phyloP scores from a whole-genome alignment of 2,797 vertebrate genomes.

The Furcifer pardalis region DNA sequence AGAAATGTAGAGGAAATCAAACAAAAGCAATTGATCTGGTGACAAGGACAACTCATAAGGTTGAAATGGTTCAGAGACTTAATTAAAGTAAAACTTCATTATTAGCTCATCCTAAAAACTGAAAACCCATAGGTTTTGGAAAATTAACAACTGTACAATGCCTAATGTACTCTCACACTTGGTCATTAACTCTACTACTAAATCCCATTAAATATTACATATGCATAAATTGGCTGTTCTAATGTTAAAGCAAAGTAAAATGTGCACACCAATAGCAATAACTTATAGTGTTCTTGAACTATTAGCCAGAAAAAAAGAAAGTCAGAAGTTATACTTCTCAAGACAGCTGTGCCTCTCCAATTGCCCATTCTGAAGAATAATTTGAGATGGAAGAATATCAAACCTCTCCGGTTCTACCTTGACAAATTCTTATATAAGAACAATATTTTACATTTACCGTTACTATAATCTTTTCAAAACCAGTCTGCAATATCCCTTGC shows the following conservation, averaged over 20 bases:
- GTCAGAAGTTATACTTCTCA: neutral
- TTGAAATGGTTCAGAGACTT: slow-evolving; percentile 54
- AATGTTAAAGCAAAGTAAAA: slow-evolving; percentile 28
- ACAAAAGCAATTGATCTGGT: slow-evolving; percentile 43
- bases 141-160: slow-evolving; percentile 65
- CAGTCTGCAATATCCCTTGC: neutral
- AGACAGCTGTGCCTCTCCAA: neutral
- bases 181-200: slow-evolving; percentile 67
- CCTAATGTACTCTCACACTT: slow-evolving; percentile 63
- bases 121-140: slow-evolving; percentile 42
- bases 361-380: neutral
- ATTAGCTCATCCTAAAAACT: slow-evolving; percentile 60
- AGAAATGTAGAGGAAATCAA: slow-evolving; percentile 40
- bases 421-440: neutral
- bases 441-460: neutral
- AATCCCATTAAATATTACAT: slow-evolving; percentile 51
- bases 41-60: slow-evolving; percentile 42
- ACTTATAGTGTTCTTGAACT: neutral
- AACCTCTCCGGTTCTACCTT: neutral
- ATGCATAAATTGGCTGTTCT: slow-evolving; percentile 24
- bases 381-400: neutral
- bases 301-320: neutral
- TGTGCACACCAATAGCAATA: neutral
- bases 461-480: neutral
- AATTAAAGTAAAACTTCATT: slow-evolving; percentile 63